A percentile compares a stretch with the other conserved stretches of the same genome.
Conservation (phyloP, 2,797 vertebrate species). For the Brachyrhaphis roseni region DNA sequence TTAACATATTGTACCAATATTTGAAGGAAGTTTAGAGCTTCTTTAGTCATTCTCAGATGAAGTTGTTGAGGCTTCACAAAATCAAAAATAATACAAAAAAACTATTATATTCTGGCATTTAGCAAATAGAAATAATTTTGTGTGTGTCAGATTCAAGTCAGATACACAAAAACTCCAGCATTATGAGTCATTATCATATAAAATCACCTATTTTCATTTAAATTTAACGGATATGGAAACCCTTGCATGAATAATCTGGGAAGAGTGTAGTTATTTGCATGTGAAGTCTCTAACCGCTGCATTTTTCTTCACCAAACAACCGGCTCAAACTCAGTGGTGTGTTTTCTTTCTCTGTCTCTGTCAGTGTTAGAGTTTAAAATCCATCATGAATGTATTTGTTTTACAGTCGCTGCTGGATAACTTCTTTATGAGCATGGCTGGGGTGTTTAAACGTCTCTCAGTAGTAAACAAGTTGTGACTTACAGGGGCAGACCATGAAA, state of each 20-base stretch:
- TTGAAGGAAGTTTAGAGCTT: not conserved
- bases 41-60: not conserved
- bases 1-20: not conserved
- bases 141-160: not conserved
- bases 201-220: not conserved
- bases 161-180: not conserved
- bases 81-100: no score
- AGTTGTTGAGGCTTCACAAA: no score
- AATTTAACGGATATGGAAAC: not conserved
- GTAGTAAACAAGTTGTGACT: no score
- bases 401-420: slow-evolving; percentile 39
- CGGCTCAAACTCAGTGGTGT: not conserved
- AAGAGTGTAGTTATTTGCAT: not conserved
- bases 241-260: not conserved
- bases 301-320: slow-evolving; percentile 1
- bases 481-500: not conserved
- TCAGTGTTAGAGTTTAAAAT: slow-evolving; percentile 30
- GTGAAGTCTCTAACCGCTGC: not conserved
- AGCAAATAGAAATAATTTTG: not conserved
- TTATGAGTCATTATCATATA: not conserved
- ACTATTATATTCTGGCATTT: not conserved
- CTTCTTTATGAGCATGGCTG: slow-evolving; percentile 9
- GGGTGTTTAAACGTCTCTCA: not conserved
- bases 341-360: slow-evolving; percentile 5
- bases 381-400: slow-evolving; percentile 50